phyloP scores from a whole-genome alignment of 2,797 vertebrate species.

The Staurois parvus region DNA sequence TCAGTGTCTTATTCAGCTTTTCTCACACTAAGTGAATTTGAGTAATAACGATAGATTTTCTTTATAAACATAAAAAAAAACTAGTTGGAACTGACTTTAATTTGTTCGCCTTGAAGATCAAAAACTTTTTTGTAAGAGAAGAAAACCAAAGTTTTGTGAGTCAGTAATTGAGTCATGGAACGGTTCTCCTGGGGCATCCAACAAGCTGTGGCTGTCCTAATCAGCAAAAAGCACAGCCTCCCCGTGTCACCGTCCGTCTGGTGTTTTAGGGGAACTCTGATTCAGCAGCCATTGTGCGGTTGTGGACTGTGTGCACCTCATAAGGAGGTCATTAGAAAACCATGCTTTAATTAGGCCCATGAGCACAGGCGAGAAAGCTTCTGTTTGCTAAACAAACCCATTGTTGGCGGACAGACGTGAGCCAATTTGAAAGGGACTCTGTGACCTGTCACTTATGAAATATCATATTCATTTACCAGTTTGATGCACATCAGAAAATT shows the following conservation, averaged over 20 bases:
- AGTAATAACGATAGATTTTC: not conserved
- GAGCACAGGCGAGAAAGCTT: conserved; percentile 36
- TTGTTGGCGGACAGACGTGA: not conserved
- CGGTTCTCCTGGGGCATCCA: conserved; percentile 69
- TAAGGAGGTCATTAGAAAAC: conserved; percentile 44
- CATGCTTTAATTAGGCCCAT: conserved; percentile 17
- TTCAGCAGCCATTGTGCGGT: conserved; percentile 36
- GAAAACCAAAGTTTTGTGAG: conserved; percentile 70
- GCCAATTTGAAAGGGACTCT: too few species aligned
- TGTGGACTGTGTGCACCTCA: conserved; percentile 13
- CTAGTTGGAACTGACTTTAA: conserved; percentile 64
- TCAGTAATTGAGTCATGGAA: conserved; percentile 74
- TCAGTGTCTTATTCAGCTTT: conserved; percentile 19
- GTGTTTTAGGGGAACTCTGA: conserved; percentile 43
- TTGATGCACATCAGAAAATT: too few species aligned
- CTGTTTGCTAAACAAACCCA: not conserved
- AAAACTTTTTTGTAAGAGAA: conserved; percentile 65
- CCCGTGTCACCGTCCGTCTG: conserved; percentile 43
- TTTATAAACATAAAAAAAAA: not conserved
- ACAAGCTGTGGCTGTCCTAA: conserved; percentile 18
- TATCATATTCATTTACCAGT: too few species aligned
- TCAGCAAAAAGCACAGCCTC: conserved; percentile 67
- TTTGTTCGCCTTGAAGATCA: conserved; percentile 64
- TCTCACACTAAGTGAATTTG: conserved; percentile 54
- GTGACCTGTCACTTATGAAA: too few species aligned